These are phyloP conservation scores for Ceuthmochares aereus DNA, from an alignment of 2,113 vertebrate genomes.

Conservation along the genomic window DNA sequence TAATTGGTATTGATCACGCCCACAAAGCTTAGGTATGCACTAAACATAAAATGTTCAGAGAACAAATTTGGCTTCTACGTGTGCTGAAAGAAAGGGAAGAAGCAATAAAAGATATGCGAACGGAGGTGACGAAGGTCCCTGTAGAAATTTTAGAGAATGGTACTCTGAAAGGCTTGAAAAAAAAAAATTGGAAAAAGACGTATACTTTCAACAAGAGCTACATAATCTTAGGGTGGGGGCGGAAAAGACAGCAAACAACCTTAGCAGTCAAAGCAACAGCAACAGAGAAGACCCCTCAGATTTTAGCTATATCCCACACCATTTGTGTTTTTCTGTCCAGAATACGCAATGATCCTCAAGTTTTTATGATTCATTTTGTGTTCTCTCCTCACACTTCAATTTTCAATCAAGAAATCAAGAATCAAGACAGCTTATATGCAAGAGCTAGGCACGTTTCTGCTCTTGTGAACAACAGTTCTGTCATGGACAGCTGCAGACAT, in stretches of 20 bases:
- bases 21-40: background rate
- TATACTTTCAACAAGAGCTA: background rate
- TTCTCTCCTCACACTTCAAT: background rate
- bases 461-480: background rate
- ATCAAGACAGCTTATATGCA: background rate
- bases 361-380: background rate
- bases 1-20: background rate
- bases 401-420: background rate
- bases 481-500: background rate
- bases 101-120: background rate
- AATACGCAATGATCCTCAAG: background rate
- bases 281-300: background rate
- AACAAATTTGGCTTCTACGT: background rate
- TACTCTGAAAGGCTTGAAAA: background rate
- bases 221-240: accelerated
- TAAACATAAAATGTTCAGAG: background rate
- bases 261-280: background rate
- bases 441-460: background rate
- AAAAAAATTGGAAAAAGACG: background rate
- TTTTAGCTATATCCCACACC: background rate
- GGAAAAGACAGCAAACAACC: background rate
- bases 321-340: background rate
- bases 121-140: background rate
- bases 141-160: background rate
- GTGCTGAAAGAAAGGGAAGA: background rate